Evolutionary conservation across 1,140 invertebrate genomes (phyloP).

Genomic region (Sinonovacula constricta): DNA sequence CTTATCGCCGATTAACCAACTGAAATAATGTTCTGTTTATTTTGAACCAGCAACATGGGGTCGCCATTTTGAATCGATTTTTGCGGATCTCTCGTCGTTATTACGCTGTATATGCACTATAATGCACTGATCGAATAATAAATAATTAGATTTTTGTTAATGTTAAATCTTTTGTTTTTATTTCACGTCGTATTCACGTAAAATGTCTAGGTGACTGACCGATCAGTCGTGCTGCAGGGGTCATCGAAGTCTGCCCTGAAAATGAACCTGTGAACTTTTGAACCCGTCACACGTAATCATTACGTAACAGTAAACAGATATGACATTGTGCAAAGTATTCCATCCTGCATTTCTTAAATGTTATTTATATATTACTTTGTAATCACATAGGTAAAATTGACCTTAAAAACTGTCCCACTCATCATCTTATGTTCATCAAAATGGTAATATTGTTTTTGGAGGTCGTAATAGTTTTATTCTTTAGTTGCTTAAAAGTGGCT

Average conservation of each 20-base stretch:
- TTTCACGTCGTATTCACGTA: neutral
- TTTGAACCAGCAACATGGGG: neutral
- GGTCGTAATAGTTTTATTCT: no score
- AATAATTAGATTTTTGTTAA: neutral
- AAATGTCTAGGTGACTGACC: neutral
- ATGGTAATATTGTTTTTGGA: no score
- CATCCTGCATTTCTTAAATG: neutral
- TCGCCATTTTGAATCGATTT: slow-evolving; percentile 37
- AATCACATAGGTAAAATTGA: neutral
- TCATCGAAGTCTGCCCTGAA: slow-evolving; percentile 23
- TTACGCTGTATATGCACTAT: neutral
- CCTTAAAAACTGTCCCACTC: no score
- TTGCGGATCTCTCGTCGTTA: slow-evolving; percentile 13
- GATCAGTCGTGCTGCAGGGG: neutral
- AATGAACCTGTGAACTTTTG: slow-evolving; percentile 48
- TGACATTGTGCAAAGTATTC: neutral
- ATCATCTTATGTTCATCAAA: no score
- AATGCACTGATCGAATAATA: neutral
- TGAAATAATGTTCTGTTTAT: neutral
- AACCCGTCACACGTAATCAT: slow-evolving; percentile 1
- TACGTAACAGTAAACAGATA: neutral
- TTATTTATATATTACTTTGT: neutral
- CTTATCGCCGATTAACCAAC: neutral
- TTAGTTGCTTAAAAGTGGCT: no score
- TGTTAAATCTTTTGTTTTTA: neutral